Evolutionary conservation across 2,113 vertebrate species (phyloP).

Genomic region (Pterocles orientalis): DNA sequence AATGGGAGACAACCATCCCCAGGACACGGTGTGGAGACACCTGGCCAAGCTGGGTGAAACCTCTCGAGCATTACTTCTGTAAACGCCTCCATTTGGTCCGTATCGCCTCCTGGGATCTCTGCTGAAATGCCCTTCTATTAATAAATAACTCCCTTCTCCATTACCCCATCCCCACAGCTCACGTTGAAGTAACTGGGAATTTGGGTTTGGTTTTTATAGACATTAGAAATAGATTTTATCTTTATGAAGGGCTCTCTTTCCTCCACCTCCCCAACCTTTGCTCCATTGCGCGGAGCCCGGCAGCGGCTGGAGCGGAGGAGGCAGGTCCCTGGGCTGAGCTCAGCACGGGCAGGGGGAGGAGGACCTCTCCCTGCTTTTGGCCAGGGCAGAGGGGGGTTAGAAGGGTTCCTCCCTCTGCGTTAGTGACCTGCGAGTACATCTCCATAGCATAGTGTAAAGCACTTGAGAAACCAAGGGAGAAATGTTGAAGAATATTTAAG

Average conservation of each 20-base stretch:
- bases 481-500: background rate
- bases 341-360: background rate
- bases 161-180: slow-evolving; percentile 48
- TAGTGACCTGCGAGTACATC: background rate
- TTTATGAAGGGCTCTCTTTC: slow-evolving; percentile 52
- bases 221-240: slow-evolving; percentile 75
- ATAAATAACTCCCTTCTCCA: slow-evolving; percentile 73
- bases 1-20: background rate
- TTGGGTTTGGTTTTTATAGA: slow-evolving; percentile 71
- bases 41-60: slow-evolving; percentile 20
- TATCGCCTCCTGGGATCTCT: slow-evolving; percentile 63
- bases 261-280: slow-evolving; percentile 27
- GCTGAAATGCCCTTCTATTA: slow-evolving; percentile 74
- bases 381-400: background rate
- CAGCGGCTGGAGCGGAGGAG: background rate
- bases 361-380: background rate
- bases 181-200: slow-evolving; percentile 66
- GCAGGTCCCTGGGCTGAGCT: background rate
- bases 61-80: slow-evolving; percentile 43
- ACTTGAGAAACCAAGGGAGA: background rate
- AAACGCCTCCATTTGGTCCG: slow-evolving; percentile 55
- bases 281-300: background rate
- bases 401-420: background rate
- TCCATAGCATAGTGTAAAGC: background rate
- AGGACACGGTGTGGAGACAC: background rate